A percentile compares a stretch with the other conserved stretches of the same genome.
These are phyloP conservation scores for Cyphomyrus discorhynchus DNA, from an alignment of 2,113 vertebrate species.

Conservation along the genomic window DNA sequence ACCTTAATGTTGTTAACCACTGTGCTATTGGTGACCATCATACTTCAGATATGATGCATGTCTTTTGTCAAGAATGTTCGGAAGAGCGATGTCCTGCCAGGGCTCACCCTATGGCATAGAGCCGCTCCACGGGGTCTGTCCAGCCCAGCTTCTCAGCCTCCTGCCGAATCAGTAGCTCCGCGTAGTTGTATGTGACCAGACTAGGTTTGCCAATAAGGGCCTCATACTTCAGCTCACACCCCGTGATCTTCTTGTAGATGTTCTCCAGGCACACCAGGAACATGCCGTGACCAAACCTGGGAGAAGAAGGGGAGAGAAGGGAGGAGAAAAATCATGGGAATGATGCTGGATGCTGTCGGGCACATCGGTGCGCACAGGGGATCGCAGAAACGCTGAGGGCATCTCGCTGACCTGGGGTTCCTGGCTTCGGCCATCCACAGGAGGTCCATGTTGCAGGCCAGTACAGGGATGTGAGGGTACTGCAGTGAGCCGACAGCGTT, in stretches of 20 bases:
- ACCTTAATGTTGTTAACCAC: not conserved
- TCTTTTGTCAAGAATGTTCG: not conserved
- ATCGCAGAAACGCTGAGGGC: no score
- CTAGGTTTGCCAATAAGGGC: constrained; percentile 91
- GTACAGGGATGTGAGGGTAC: constrained; percentile 83
- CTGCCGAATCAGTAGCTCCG: constrained; percentile 68
- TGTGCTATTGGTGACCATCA: not conserved
- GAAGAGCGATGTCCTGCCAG: not conserved
- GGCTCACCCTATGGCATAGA: constrained; percentile 89
- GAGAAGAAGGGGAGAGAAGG: not conserved
- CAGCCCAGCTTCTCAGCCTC: constrained; percentile 78
- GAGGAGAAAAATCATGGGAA: not conserved
- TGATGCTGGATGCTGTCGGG: not conserved
- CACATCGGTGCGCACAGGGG: not conserved
- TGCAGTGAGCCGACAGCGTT: constrained; percentile 46
- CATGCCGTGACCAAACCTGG: constrained; percentile 89
- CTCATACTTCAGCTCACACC: constrained; percentile 75
- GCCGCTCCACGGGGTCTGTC: constrained; percentile 67
- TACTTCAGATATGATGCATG: not conserved
- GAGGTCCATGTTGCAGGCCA: constrained; percentile 96
- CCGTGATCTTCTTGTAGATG: constrained; percentile 87
- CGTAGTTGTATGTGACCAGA: constrained; percentile 81
- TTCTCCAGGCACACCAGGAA: constrained; percentile 86
- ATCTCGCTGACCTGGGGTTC: constrained; percentile 76
- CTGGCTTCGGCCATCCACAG: constrained; percentile 97